phyloP scores from a whole-genome alignment of 2,113 vertebrate species.

The Vulpes lagopus region DNA sequence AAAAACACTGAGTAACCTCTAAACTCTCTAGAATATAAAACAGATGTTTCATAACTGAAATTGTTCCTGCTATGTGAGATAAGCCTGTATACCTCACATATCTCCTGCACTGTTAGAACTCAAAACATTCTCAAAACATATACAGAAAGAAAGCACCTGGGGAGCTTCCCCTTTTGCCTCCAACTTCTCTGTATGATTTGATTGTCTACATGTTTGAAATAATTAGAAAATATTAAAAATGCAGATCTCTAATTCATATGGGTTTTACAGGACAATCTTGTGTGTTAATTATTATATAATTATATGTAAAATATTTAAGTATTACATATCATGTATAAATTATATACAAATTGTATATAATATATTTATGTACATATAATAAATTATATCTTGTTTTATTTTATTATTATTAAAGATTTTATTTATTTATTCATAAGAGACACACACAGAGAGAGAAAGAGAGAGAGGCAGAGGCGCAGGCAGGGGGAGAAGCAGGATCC shows the following conservation, averaged over 20 bases:
- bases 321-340: background rate
- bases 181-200: background rate
- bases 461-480: too few relatives aligned
- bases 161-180: background rate
- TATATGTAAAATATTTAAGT: background rate
- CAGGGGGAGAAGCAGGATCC: too few relatives aligned
- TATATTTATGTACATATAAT: background rate
- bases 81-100: background rate
- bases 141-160: background rate
- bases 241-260: background rate
- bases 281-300: background rate
- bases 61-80: background rate
- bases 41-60: background rate
- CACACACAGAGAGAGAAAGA: too few relatives aligned
- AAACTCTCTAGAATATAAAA: background rate
- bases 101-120: background rate
- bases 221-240: background rate
- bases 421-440: too few relatives aligned
- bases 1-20: background rate
- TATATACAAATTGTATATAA: background rate
- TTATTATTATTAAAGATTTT: too few relatives aligned
- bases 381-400: background rate
- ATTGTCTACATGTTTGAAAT: background rate
- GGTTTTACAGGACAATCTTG: background rate
- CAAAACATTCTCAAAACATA: background rate